phyloP scores from a whole-genome alignment of 2,888 invertebrate genomes.

The Tolmerus cingulatus region DNA sequence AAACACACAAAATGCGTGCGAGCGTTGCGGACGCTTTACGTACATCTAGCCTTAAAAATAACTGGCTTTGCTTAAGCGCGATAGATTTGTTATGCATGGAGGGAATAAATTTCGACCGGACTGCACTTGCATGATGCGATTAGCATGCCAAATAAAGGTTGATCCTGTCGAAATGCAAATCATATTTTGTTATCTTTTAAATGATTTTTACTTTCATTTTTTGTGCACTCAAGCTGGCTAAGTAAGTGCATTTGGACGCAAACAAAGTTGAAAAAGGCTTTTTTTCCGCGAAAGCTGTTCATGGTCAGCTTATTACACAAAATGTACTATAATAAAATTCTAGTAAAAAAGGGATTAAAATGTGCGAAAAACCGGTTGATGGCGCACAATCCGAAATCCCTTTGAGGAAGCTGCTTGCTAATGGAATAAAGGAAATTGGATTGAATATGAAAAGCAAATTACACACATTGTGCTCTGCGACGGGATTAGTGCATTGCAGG shows the following conservation, averaged over 20 bases:
- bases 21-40: not conserved
- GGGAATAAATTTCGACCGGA: slow-evolving; percentile 36
- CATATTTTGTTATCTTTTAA: not conserved
- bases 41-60: slow-evolving; percentile 19
- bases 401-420: not conserved
- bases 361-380: not conserved
- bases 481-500: not conserved
- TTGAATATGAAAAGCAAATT: not conserved
- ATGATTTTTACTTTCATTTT: not conserved
- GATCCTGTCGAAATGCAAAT: not conserved
- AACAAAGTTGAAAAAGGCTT: not conserved
- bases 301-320: not conserved
- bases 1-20: not conserved
- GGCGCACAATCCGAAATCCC: not conserved
- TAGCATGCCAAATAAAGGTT: not conserved
- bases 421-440: not conserved
- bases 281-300: not conserved
- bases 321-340: not conserved
- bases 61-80: not conserved
- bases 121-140: not conserved
- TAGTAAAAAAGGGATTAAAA: not conserved
- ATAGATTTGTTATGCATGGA: slow-evolving; percentile 39
- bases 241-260: not conserved
- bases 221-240: not conserved
- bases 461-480: not conserved